A percentile compares a stretch with the other conserved stretches of the same genome.
phyloP scores from a whole-genome alignment of 2,888 invertebrate genomes.

The Acleris holmiana region DNA sequence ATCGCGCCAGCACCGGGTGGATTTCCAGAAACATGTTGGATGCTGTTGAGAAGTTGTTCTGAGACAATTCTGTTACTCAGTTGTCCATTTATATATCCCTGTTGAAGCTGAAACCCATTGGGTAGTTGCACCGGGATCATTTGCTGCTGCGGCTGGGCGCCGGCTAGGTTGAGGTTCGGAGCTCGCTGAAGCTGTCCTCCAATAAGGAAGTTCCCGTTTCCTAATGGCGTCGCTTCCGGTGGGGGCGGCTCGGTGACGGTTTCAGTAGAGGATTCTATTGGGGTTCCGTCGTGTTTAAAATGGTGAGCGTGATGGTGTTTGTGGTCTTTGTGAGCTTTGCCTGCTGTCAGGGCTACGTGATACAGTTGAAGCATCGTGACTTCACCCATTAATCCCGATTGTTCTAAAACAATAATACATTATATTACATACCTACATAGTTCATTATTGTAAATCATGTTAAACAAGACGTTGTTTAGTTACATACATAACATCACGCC shows the following conservation, averaged over 20 bases:
- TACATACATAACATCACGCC: too few species aligned
- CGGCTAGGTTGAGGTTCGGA: slow-evolving; percentile 80
- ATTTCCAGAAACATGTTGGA: slow-evolving; percentile 53
- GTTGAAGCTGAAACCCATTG: slow-evolving; percentile 80
- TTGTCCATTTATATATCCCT: slow-evolving; percentile 87
- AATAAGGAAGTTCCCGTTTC: slow-evolving; percentile 84
- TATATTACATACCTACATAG: too few species aligned
- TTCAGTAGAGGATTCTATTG: slow-evolving; percentile 85
- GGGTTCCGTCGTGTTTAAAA: slow-evolving; percentile 89
- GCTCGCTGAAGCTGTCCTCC: slow-evolving; percentile 87
- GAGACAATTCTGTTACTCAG: slow-evolving; percentile 83
- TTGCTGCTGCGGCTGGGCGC: slow-evolving; percentile 63
- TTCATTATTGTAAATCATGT: too few species aligned
- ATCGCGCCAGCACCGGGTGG: slow-evolving; percentile 45
- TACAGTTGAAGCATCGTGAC: slow-evolving; percentile 92
- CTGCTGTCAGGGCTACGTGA: slow-evolving; percentile 91
- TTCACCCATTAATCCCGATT: slow-evolving; percentile 89
- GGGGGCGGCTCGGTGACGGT: slow-evolving; percentile 82
- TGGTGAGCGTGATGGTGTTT: slow-evolving; percentile 94
- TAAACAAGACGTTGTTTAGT: too few species aligned
- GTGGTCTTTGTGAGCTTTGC: slow-evolving; percentile 94
- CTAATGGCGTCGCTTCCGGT: slow-evolving; percentile 69
- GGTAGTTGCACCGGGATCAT: slow-evolving; percentile 74
- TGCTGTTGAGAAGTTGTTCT: slow-evolving; percentile 80
- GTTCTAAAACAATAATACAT: slow-evolving; percentile 66